A percentile compares a stretch with the other conserved stretches of the same genome.
Conservation (phyloP, 2,113 vertebrate genomes). For the Tamias sibiricus region DNA sequence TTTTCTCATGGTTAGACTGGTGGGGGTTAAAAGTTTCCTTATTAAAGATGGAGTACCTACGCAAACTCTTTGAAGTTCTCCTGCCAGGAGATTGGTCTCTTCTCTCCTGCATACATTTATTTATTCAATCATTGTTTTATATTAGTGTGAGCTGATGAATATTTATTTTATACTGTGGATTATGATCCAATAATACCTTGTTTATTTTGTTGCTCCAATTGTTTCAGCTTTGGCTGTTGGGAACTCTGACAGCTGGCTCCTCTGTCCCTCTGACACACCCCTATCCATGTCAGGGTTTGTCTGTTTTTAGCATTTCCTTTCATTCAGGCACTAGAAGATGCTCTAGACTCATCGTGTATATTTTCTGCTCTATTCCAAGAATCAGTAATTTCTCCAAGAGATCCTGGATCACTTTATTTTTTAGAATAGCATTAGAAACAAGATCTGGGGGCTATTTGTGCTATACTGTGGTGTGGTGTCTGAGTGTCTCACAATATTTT, state of each 20-base stretch:
- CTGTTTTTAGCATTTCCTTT: neutral
- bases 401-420: neutral
- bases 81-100: neutral
- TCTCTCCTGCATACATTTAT: neutral
- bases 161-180: neutral
- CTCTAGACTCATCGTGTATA: neutral
- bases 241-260: neutral
- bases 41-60: neutral
- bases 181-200: neutral
- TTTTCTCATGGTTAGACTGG: neutral
- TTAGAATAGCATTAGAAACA: neutral
- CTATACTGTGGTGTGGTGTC: neutral
- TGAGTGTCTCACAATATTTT: neutral
- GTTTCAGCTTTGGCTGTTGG: neutral
- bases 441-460: neutral
- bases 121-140: neutral
- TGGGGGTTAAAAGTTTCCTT: neutral
- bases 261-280: neutral
- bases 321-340: neutral
- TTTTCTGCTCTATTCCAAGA: neutral
- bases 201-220: neutral
- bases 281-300: neutral
- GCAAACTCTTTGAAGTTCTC: conserved; percentile 1
- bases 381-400: neutral
- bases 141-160: neutral